Evolutionary conservation across 2,888 invertebrate genomes (phyloP).

Genomic region (Rotaria macrura): DNA sequence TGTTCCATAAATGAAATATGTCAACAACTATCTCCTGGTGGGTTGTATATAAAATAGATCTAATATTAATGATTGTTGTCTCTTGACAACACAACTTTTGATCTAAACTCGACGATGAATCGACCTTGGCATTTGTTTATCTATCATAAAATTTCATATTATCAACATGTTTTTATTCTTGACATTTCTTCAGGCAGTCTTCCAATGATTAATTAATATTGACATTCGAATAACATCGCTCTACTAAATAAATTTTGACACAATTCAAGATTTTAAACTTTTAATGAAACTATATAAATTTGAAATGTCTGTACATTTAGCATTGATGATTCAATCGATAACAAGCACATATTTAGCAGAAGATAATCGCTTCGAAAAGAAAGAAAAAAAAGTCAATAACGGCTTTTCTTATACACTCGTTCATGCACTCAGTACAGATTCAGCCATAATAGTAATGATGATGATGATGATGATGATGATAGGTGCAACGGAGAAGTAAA

Average conservation of each 20-base stretch:
- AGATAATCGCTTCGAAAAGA: not conserved
- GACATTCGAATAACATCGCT: not conserved
- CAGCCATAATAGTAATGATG: not conserved
- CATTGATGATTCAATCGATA: not conserved
- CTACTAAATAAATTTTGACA: not conserved
- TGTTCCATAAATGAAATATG: no score
- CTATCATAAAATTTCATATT: not conserved
- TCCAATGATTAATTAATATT: not conserved
- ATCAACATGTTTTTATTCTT: not conserved
- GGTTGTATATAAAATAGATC: not conserved
- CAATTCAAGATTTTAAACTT: not conserved
- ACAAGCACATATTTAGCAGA: not conserved
- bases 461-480: not conserved
- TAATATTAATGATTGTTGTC: no score
- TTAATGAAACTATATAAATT: constrained; percentile 3
- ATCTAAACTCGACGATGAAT: not conserved
- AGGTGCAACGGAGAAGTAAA: not conserved
- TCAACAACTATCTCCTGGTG: no score
- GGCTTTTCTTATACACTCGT: not conserved
- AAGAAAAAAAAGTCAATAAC: not conserved
- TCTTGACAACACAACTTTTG: no score
- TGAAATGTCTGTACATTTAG: not conserved
- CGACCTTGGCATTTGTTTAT: not conserved
- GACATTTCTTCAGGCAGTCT: not conserved
- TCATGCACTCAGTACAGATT: not conserved